Percentiles rank a stretch among this genome's conserved stretches.
These are phyloP conservation scores for Gymnocheta viridis DNA, from an alignment of 2,888 invertebrate species.

Conservation along the genomic window DNA sequence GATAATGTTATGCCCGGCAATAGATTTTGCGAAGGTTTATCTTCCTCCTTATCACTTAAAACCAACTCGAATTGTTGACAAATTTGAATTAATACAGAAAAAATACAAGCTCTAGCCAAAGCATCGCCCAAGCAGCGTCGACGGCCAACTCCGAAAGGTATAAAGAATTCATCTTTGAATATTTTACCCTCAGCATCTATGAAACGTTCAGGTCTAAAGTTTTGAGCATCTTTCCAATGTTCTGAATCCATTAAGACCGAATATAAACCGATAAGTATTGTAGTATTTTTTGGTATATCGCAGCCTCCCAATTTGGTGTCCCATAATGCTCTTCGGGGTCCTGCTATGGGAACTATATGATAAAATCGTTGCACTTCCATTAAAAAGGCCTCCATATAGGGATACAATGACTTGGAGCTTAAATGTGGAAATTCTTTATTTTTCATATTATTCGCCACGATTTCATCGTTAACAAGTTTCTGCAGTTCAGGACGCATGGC, in stretches of 20 bases:
- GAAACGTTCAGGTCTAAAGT: constrained; percentile 86
- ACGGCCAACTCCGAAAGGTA: constrained; percentile 83
- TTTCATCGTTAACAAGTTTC: constrained; percentile 83
- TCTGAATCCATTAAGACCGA: constrained; percentile 84
- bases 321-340: constrained; percentile 84
- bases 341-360: constrained; percentile 83
- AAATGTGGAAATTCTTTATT: constrained; percentile 74
- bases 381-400: constrained; percentile 84
- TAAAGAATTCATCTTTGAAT: constrained; percentile 78
- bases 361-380: constrained; percentile 84
- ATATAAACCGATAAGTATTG: constrained; percentile 83
- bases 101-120: constrained; percentile 85
- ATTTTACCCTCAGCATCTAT: constrained; percentile 80
- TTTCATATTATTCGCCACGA: constrained; percentile 82
- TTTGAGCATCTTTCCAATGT: constrained; percentile 85
- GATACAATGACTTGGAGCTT: constrained; percentile 82
- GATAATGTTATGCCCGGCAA: constrained; percentile 84
- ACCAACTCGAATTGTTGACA: constrained; percentile 84
- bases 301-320: constrained; percentile 84
- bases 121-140: constrained; percentile 86
- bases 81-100: constrained; percentile 85
- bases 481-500: constrained; percentile 85
- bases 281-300: constrained; percentile 83
- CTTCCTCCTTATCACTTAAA: constrained; percentile 78
- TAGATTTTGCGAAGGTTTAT: constrained; percentile 81